Percentiles rank a stretch among this genome's conserved stretches.
Evolutionary conservation across 2,888 invertebrate genomes (phyloP).

Genomic region (Linyphia triangularis): DNA sequence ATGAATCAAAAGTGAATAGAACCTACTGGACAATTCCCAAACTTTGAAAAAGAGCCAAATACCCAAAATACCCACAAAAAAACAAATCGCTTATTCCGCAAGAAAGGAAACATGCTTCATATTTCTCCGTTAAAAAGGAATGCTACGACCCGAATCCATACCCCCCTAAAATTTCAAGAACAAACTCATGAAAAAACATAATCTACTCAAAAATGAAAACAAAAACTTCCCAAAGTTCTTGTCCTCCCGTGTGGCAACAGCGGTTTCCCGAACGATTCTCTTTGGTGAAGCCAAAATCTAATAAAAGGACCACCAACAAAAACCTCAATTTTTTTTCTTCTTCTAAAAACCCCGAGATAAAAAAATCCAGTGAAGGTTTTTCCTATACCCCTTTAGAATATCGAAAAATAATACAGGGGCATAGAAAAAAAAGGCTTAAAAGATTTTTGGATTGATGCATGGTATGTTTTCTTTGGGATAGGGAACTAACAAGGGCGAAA

Average conservation of each 20-base stretch:
- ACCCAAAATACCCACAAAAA: background rate
- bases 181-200: constrained; percentile 42
- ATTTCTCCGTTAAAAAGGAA: background rate
- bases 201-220: constrained; percentile 21
- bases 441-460: background rate
- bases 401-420: background rate
- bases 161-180: constrained; percentile 7
- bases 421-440: background rate
- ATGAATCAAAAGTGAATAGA: background rate
- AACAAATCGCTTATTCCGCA: background rate
- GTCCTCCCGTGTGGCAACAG: background rate
- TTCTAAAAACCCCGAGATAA: background rate
- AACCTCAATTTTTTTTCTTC: background rate
- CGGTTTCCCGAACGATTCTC: background rate
- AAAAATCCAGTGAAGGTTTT: background rate
- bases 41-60: background rate
- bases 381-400: background rate
- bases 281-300: background rate
- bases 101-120: background rate
- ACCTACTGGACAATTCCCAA: background rate
- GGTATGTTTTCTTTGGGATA: background rate
- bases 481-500: background rate
- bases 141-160: background rate
- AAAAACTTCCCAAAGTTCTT: background rate
- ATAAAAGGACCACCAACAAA: background rate